Conservation (phyloP, 2,888 invertebrate species). For the Stenodema calcarata region DNA sequence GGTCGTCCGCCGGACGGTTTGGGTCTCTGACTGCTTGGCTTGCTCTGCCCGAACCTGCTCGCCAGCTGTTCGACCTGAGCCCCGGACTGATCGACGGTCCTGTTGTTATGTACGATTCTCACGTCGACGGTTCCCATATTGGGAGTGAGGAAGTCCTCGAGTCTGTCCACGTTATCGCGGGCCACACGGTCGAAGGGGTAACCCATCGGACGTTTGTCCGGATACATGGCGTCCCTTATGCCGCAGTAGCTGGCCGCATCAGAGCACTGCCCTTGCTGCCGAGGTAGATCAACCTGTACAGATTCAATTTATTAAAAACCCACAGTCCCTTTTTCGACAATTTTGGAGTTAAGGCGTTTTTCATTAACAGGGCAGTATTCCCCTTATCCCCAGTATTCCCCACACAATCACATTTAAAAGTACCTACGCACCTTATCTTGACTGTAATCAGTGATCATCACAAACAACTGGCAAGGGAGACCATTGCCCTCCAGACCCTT, state of each 20-base stretch:
- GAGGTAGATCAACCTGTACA: slow-evolving; percentile 19
- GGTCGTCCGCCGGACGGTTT: background rate
- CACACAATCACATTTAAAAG: background rate
- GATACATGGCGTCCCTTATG: slow-evolving; percentile 76
- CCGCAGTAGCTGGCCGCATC: slow-evolving; percentile 84
- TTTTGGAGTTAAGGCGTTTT: no score
- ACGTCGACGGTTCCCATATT: slow-evolving; percentile 68
- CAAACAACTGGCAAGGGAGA: slow-evolving; percentile 60
- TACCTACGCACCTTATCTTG: slow-evolving; percentile 56
- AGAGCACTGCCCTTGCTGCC: slow-evolving; percentile 64
- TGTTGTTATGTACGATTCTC: slow-evolving; percentile 41
- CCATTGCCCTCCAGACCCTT: slow-evolving; percentile 60
- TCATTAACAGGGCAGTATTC: no score
- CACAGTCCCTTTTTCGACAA: no score
- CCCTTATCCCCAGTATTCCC: no score
- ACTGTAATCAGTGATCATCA: slow-evolving; percentile 60
- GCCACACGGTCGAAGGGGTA: slow-evolving; percentile 78
- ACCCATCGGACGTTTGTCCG: slow-evolving; percentile 84
- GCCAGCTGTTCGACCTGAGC: background rate
- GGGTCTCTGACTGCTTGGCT: background rate
- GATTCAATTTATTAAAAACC: no score
- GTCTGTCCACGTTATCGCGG: slow-evolving; percentile 66
- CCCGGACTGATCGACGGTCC: slow-evolving; percentile 30
- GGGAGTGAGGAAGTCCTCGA: slow-evolving; percentile 73
- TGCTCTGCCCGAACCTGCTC: background rate